phyloP scores from a whole-genome alignment of 2,797 vertebrate genomes.

The Cyprinodon diabolis region DNA sequence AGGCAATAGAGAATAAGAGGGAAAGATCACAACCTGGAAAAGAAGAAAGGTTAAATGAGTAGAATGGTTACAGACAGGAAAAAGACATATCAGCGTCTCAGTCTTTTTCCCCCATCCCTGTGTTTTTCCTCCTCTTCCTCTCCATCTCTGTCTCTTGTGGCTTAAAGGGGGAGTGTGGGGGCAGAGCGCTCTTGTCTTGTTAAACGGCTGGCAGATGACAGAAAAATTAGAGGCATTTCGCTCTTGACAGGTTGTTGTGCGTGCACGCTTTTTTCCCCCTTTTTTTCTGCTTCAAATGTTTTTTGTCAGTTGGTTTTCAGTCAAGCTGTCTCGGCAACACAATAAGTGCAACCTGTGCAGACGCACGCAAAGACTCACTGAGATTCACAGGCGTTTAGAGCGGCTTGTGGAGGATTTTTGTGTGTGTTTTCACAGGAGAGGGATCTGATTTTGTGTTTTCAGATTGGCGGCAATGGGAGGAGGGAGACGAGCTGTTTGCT shows the following conservation, averaged over 20 bases:
- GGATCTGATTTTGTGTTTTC: conserved; percentile 81
- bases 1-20: conserved; percentile 37
- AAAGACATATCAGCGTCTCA: conserved; percentile 61
- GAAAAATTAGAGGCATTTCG: conserved; percentile 87
- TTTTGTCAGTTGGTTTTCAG: conserved; percentile 85
- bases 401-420: conserved; percentile 44
- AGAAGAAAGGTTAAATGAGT: conserved; percentile 70
- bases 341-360: conserved; percentile 60
- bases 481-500: conserved; percentile 64
- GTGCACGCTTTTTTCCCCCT: not conserved
- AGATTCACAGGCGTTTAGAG: conserved; percentile 35
- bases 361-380: not conserved
- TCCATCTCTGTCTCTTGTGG: conserved; percentile 65
- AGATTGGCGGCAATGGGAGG: conserved; percentile 67
- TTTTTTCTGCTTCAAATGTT: conserved; percentile 84
- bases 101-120: conserved; percentile 31
- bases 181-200: conserved; percentile 80
- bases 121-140: conserved; percentile 54
- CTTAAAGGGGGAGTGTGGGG: conserved; percentile 77
- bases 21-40: conserved; percentile 64
- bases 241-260: conserved; percentile 85
- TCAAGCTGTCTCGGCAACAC: conserved; percentile 80
- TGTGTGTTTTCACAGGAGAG: conserved; percentile 61
- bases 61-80: conserved; percentile 61
- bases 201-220: conserved; percentile 87